Evolutionary conservation across 2,888 invertebrate genomes (phyloP).

Genomic region (Campoplex capitator): DNA sequence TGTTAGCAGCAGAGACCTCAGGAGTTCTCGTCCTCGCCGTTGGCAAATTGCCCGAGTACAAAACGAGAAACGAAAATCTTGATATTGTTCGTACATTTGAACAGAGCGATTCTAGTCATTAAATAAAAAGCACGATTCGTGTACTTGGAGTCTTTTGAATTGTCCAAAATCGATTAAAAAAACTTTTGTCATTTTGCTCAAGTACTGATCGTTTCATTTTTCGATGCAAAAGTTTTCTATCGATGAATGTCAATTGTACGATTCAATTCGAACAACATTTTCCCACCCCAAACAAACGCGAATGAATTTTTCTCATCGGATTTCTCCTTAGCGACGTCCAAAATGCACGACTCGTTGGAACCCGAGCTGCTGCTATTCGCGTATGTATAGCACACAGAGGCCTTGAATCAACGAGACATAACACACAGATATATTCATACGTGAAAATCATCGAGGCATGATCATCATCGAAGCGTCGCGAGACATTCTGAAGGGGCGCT

Average conservation of each 20-base stretch:
- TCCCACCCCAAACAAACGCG: neutral
- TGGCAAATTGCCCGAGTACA: slow-evolving; percentile 65
- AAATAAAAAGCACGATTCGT: neutral
- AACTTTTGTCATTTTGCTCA: neutral
- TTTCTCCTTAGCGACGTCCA: neutral
- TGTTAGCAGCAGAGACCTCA: neutral
- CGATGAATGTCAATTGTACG: neutral
- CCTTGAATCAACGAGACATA: neutral
- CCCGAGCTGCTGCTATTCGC: slow-evolving; percentile 20
- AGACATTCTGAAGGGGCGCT: slow-evolving; percentile 18
- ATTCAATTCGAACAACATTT: neutral
- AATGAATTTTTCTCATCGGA: slow-evolving; percentile 1
- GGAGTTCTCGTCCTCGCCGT: neutral
- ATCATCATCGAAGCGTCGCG: slow-evolving; percentile 51
- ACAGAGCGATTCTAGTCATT: slow-evolving; percentile 69
- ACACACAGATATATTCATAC: neutral
- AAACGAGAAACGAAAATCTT: slow-evolving; percentile 49
- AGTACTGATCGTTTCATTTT: no score
- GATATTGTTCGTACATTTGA: slow-evolving; percentile 69
- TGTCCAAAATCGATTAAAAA: neutral
- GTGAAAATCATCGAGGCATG: slow-evolving; percentile 47
- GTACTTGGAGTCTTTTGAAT: neutral
- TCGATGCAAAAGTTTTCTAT: neutral
- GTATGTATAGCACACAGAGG: slow-evolving; percentile 20
- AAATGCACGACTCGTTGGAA: slow-evolving; percentile 48